Evolutionary conservation across 2,888 invertebrate genomes (phyloP).

Genomic region (Mactromeris polynyma): DNA sequence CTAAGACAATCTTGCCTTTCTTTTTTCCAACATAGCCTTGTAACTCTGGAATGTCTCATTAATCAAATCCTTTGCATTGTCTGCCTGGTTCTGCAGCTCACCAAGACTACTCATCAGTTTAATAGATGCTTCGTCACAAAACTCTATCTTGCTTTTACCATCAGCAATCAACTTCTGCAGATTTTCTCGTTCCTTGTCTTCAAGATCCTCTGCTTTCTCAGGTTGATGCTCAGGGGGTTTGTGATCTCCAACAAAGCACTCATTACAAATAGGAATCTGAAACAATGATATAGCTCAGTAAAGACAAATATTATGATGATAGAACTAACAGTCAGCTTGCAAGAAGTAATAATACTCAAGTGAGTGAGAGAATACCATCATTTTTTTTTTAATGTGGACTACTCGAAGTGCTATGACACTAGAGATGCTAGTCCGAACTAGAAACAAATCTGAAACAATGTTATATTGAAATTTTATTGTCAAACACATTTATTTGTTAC

Average conservation of each 20-base stretch:
- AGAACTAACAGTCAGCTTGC: too few relatives aligned
- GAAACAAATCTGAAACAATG: too few relatives aligned
- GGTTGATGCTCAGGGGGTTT: conserved; percentile 94
- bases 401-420: too few relatives aligned
- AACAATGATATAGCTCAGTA: conserved; percentile 25
- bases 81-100: conserved; percentile 95
- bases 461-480: too few relatives aligned
- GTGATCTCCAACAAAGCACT: conserved; percentile 94
- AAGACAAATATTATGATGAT: too few relatives aligned
- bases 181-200: conserved; percentile 93
- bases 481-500: too few relatives aligned
- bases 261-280: conserved; percentile 94
- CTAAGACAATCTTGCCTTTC: conserved; percentile 84
- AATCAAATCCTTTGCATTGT: conserved; percentile 94
- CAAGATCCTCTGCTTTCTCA: conserved; percentile 93
- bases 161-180: conserved; percentile 92
- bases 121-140: conserved; percentile 92
- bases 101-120: conserved; percentile 93
- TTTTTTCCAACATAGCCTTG: conserved; percentile 93
- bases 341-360: too few relatives aligned
- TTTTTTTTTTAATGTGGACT: too few relatives aligned
- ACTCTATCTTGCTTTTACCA: conserved; percentile 92
- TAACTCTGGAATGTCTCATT: conserved; percentile 88
- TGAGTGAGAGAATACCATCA: too few relatives aligned
- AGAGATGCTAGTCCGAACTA: too few relatives aligned